Conservation (phyloP, 1,140 invertebrate species). For the Cotesia chilonis region DNA sequence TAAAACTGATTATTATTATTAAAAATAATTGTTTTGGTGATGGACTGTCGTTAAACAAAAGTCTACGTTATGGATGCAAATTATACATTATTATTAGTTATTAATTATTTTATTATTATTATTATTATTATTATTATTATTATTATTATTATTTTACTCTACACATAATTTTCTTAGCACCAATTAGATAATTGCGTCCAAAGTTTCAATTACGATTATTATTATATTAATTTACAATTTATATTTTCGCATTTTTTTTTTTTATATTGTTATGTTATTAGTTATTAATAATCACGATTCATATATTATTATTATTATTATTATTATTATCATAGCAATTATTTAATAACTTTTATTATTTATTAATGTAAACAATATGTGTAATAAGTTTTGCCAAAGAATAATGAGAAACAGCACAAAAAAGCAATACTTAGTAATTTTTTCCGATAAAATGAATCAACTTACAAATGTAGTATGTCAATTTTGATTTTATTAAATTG, state of each 20-base stretch:
- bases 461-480: too few species aligned
- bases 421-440: constrained; percentile 39
- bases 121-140: constrained; percentile 17
- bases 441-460: too few species aligned
- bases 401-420: constrained; percentile 40
- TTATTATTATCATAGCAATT: constrained; percentile 51
- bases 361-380: constrained; percentile 63
- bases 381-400: constrained; percentile 68
- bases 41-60: constrained; percentile 31
- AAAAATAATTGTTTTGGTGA: constrained; percentile 37
- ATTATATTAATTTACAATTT: constrained; percentile 43
- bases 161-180: constrained; percentile 26
- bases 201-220: constrained; percentile 34
- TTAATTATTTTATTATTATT: too few species aligned
- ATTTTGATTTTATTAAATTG: neutral
- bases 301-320: constrained; percentile 42
- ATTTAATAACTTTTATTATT: constrained; percentile 64
- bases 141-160: constrained; percentile 27
- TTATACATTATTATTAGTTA: neutral
- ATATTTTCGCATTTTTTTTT: constrained; percentile 46
- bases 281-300: constrained; percentile 46
- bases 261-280: constrained; percentile 58
- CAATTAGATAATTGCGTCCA: constrained; percentile 38
- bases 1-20: constrained; percentile 18
- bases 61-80: constrained; percentile 15